These are phyloP conservation scores for Philotrypesis tridentata DNA, from an alignment of 1,140 invertebrate genomes.

Conservation along the genomic window DNA sequence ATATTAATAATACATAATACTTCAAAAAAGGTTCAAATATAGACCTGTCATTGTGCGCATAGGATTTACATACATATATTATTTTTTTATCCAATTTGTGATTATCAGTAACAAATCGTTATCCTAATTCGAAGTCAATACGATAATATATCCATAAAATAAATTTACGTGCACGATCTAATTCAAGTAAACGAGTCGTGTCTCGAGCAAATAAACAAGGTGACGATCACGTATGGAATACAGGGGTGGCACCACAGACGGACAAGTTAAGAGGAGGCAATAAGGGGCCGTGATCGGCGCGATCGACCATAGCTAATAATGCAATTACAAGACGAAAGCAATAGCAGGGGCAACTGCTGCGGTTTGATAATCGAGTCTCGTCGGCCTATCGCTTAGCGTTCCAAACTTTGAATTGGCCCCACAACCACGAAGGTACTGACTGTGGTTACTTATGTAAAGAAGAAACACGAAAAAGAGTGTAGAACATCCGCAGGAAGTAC, in stretches of 20 bases:
- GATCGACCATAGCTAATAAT: slow-evolving; percentile 25
- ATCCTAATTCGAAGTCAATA: no score
- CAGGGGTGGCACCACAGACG: not conserved
- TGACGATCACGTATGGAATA: not conserved
- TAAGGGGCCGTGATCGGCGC: not conserved
- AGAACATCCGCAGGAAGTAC: not conserved
- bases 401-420: not conserved
- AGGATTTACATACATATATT: no score
- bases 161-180: no score
- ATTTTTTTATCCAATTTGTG: no score
- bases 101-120: no score
- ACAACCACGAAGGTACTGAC: not conserved
- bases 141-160: no score
- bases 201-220: not conserved
- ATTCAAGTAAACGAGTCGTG: not conserved
- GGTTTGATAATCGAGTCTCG: slow-evolving; percentile 18
- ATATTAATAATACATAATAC: no score
- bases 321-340: slow-evolving; percentile 11
- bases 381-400: not conserved
- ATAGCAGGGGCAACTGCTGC: not conserved
- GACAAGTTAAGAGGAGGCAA: not conserved
- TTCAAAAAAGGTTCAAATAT: no score
- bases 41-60: no score
- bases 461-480: not conserved
- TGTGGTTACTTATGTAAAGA: not conserved